phyloP scores from a whole-genome alignment of 2,888 invertebrate species.

The Nephrotoma guestfalica region DNA sequence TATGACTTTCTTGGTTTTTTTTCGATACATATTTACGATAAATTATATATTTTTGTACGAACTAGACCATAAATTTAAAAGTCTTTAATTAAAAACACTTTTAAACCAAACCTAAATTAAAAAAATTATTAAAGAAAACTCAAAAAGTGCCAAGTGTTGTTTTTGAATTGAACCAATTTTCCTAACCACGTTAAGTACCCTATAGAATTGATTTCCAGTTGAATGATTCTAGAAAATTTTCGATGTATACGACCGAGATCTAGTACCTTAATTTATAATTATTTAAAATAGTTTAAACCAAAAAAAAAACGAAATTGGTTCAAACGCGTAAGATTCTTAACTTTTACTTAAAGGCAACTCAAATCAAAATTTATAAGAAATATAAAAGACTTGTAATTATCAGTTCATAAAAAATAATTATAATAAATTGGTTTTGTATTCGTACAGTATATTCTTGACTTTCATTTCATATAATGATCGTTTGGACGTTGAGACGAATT shows the following conservation, averaged over 20 bases:
- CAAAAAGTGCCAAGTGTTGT: background rate
- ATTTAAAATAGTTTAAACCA: background rate
- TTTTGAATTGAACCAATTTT: background rate
- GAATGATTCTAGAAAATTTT: background rate
- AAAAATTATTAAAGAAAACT: too few species aligned
- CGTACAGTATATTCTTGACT: background rate
- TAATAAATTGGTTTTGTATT: background rate
- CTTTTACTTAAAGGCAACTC: background rate
- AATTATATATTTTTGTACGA: background rate
- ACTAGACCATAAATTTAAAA: background rate
- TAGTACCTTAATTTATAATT: background rate
- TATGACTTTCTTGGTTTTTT: background rate
- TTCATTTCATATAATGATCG: background rate
- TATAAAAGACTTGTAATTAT: background rate
- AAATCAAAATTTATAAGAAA: background rate
- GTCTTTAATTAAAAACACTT: background rate
- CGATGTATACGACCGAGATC: background rate
- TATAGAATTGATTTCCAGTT: background rate
- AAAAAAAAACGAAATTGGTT: background rate
- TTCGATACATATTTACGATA: background rate
- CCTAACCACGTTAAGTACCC: too few species aligned
- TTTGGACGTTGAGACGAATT: background rate
- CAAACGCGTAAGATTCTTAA: background rate
- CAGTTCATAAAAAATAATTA: background rate
- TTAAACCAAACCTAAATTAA: background rate